Evolutionary conservation across 2,797 vertebrate species (phyloP).

Genomic region (Onychomys leucogaster): DNA sequence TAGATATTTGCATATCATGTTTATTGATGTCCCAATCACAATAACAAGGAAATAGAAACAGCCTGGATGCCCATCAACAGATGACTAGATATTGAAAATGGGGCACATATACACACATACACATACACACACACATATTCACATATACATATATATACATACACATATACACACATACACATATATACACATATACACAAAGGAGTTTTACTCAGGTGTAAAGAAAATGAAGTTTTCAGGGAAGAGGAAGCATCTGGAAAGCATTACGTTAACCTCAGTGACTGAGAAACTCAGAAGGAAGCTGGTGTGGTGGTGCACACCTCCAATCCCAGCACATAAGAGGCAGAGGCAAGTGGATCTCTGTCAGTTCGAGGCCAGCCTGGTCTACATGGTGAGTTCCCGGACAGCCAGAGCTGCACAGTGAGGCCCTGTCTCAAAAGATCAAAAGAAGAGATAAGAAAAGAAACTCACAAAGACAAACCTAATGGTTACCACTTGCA

Average conservation of each 20-base stretch:
- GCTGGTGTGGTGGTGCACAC: not conserved
- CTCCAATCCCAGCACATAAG: not conserved
- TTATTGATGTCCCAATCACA: not conserved
- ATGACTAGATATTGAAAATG: too few species aligned
- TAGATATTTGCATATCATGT: not conserved
- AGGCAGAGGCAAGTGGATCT: not conserved
- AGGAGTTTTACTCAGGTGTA: not conserved
- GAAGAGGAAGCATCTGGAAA: not conserved
- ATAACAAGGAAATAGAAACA: too few species aligned
- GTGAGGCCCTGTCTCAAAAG: not conserved
- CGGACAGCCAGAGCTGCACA: not conserved
- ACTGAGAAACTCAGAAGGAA: not conserved
- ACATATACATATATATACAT: too few species aligned
- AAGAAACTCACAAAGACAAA: not conserved
- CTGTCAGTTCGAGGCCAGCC: not conserved
- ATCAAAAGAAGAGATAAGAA: not conserved
- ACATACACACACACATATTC: too few species aligned
- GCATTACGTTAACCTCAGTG: not conserved
- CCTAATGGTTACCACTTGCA: constrained; percentile 11
- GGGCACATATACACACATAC: not conserved
- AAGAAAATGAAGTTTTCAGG: not conserved
- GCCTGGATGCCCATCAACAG: not conserved
- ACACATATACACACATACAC: too few species aligned
- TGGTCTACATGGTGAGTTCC: not conserved
- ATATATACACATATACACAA: not conserved